Evolutionary conservation across 1,140 invertebrate genomes (phyloP).

Genomic region (Belonocnema kinseyi): DNA sequence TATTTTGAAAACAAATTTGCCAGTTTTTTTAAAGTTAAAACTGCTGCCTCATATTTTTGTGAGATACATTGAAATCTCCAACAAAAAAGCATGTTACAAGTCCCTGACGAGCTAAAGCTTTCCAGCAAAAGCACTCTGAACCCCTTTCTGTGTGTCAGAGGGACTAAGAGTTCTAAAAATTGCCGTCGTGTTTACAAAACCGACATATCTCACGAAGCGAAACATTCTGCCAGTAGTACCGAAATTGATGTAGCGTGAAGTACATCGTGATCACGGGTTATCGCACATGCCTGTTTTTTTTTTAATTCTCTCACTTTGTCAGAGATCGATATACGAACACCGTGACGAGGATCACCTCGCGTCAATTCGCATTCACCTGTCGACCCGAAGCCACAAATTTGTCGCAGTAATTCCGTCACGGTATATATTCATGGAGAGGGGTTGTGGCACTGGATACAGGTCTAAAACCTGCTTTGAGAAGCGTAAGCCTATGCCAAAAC

Average conservation of each 20-base stretch:
- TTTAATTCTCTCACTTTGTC: constrained; percentile 25
- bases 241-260: constrained; percentile 29
- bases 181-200: constrained; percentile 29
- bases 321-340: constrained; percentile 26
- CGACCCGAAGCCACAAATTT: constrained; percentile 22
- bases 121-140: constrained; percentile 5
- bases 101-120: constrained; percentile 16
- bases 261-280: constrained; percentile 13
- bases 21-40: background rate
- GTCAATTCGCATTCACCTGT: constrained; percentile 29
- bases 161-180: constrained; percentile 17
- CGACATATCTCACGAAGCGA: constrained; percentile 28
- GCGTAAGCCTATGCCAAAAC: constrained; percentile 29
- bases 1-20: too few relatives aligned
- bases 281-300: constrained; percentile 1
- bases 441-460: constrained; percentile 14
- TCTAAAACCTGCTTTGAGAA: constrained; percentile 15
- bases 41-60: background rate
- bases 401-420: constrained; percentile 10
- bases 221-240: constrained; percentile 16
- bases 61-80: background rate
- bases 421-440: constrained; percentile 22
- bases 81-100: background rate
- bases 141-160: constrained; percentile 6
- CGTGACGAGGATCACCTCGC: constrained; percentile 6